Evolutionary conservation across 2,113 vertebrate genomes (phyloP).

Genomic region (Rynchops niger): DNA sequence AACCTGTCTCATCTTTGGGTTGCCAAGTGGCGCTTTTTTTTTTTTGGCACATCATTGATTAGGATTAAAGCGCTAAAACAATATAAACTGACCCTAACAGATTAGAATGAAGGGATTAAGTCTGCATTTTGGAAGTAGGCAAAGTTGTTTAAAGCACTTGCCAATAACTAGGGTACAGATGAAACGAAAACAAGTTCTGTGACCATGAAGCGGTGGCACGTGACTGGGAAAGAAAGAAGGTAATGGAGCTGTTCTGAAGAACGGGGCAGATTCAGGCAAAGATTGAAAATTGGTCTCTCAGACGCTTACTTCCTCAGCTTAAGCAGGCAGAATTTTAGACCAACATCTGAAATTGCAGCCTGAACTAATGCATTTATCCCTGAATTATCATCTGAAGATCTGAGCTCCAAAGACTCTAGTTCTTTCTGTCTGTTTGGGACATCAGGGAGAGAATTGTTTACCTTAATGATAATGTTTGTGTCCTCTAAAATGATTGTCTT

Average conservation of each 20-base stretch:
- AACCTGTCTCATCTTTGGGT: not conserved
- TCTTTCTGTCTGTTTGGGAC: not conserved
- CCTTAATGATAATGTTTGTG: slow-evolving; percentile 76
- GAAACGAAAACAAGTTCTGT: not conserved
- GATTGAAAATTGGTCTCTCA: not conserved
- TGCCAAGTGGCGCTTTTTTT: not conserved
- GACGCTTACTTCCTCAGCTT: not conserved
- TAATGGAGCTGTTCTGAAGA: not conserved
- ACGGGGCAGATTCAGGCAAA: not conserved
- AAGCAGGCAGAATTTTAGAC: not conserved
- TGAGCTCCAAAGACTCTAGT: not conserved
- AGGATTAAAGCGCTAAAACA: not conserved
- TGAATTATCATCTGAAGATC: not conserved
- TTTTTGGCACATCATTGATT: not conserved
- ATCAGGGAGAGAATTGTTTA: slow-evolving; percentile 2
- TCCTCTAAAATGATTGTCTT: slow-evolving; percentile 79
- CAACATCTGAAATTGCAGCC: not conserved
- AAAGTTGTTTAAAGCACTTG: not conserved
- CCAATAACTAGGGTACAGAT: not conserved
- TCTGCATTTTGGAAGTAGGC: not conserved
- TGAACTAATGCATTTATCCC: not conserved
- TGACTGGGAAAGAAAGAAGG: not conserved
- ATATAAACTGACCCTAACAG: not conserved
- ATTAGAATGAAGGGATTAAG: not conserved
- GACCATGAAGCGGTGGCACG: not conserved